Percentiles rank a stretch among this genome's conserved stretches.
Evolutionary conservation across 2,113 vertebrate genomes (phyloP).

Genomic region (Hucho hucho): DNA sequence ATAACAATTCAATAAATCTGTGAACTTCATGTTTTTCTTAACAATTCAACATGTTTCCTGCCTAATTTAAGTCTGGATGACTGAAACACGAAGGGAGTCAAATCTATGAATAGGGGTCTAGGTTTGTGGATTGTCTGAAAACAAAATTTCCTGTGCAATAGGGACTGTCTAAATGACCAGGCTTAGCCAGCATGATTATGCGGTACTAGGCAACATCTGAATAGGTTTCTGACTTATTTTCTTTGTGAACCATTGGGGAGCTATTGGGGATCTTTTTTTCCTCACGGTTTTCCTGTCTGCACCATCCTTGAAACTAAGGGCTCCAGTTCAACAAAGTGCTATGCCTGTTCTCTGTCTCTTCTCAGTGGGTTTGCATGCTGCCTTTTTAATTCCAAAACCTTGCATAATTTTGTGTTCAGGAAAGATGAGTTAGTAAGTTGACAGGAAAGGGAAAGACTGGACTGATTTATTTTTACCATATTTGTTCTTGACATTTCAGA

Average conservation of each 20-base stretch:
- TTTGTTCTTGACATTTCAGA: background rate
- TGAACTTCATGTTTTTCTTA: background rate
- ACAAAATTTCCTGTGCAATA: background rate
- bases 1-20: background rate
- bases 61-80: background rate
- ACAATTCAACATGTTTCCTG: too few species aligned
- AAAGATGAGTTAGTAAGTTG: background rate
- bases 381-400: background rate
- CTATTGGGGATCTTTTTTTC: background rate
- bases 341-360: background rate
- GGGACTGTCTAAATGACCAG: background rate
- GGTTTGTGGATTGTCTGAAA: background rate
- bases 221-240: background rate
- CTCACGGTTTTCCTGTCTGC: background rate
- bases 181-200: background rate
- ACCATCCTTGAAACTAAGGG: slow-evolving; percentile 1
- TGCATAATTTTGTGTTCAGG: background rate
- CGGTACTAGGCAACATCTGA: background rate
- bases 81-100: background rate
- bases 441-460: background rate
- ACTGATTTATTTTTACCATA: background rate
- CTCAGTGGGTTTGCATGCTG: slow-evolving; percentile 2
- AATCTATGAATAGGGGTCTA: background rate
- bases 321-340: background rate
- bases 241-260: background rate